A percentile compares a stretch with the other conserved stretches of the same genome.
Evolutionary conservation across 2,888 invertebrate species (phyloP).

Genomic region (Metalampra italica): DNA sequence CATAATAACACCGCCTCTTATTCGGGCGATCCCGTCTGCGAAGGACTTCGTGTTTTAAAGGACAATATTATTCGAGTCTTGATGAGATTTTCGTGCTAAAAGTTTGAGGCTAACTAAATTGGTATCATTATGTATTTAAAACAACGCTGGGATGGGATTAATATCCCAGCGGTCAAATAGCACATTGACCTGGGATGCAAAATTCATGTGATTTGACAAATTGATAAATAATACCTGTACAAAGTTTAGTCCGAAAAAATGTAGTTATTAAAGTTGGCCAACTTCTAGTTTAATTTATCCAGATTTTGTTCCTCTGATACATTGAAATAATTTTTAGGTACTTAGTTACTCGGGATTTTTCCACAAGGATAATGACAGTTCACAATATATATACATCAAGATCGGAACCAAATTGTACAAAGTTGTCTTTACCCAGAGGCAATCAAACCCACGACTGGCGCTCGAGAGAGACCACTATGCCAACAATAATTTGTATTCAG

Average conservation of each 20-base stretch:
- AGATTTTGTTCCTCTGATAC: too few relatives aligned
- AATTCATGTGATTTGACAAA: not conserved
- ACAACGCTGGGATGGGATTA: constrained; percentile 45
- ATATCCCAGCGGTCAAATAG: constrained; percentile 58
- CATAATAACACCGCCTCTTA: constrained; percentile 77
- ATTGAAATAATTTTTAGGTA: too few relatives aligned
- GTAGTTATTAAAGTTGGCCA: too few relatives aligned
- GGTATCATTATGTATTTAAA: constrained; percentile 70
- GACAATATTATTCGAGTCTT: constrained; percentile 71
- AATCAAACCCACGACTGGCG: too few relatives aligned
- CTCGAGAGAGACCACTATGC: too few relatives aligned
- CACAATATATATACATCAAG: too few relatives aligned
- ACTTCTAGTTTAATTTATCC: too few relatives aligned
- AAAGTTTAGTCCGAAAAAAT: constrained; percentile 5
- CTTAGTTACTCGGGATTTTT: too few relatives aligned
- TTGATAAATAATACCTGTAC: not conserved
- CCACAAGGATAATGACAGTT: too few relatives aligned
- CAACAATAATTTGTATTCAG: too few relatives aligned
- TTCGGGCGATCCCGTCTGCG: constrained; percentile 62
- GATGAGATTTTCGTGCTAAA: constrained; percentile 78
- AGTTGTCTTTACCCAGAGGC: too few relatives aligned
- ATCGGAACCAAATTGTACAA: too few relatives aligned
- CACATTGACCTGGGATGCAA: constrained; percentile 27
- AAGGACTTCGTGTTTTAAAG: constrained; percentile 71
- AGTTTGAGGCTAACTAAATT: constrained; percentile 71